Evolutionary conservation across 2,888 invertebrate species (phyloP).

Genomic region (Hyalella azteca): DNA sequence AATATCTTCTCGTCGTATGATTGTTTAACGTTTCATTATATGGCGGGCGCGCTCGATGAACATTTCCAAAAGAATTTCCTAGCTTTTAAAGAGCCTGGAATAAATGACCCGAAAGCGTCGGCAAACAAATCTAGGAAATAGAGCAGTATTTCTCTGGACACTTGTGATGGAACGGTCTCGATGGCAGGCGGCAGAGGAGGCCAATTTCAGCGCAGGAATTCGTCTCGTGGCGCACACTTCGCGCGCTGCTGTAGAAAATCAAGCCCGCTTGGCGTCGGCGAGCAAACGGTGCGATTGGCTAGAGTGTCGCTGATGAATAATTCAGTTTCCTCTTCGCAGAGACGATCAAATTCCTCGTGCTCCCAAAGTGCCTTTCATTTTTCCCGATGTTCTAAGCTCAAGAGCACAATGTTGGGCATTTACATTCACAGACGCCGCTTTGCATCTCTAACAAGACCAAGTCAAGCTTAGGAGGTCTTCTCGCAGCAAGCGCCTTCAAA

Average conservation of each 20-base stretch:
- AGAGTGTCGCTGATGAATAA: constrained; percentile 20
- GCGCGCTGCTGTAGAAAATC: background rate
- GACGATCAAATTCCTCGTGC: constrained; percentile 35
- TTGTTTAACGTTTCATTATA: too few relatives aligned
- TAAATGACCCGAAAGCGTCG: too few relatives aligned
- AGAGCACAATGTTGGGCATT: constrained; percentile 20
- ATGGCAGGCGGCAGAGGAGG: too few relatives aligned
- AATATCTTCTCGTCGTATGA: too few relatives aligned
- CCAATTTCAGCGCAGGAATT: background rate
- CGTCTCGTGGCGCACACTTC: background rate
- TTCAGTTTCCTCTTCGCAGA: constrained; percentile 30
- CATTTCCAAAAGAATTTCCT: too few relatives aligned
- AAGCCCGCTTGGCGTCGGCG: background rate
- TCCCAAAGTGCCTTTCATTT: constrained; percentile 32
- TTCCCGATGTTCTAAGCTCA: constrained; percentile 14
- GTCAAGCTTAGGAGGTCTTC: background rate
- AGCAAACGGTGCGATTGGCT: constrained; percentile 1
- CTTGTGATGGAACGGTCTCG: too few relatives aligned
- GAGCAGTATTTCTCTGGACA: too few relatives aligned
- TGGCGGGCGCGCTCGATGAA: too few relatives aligned
- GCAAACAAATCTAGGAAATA: too few relatives aligned
- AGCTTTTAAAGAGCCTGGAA: too few relatives aligned
- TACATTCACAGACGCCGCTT: background rate
- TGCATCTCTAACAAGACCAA: constrained; percentile 24
- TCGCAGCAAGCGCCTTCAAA: background rate